These are phyloP conservation scores for Vulpes lagopus DNA, from an alignment of 2,113 vertebrate species.

Conservation along the genomic window DNA sequence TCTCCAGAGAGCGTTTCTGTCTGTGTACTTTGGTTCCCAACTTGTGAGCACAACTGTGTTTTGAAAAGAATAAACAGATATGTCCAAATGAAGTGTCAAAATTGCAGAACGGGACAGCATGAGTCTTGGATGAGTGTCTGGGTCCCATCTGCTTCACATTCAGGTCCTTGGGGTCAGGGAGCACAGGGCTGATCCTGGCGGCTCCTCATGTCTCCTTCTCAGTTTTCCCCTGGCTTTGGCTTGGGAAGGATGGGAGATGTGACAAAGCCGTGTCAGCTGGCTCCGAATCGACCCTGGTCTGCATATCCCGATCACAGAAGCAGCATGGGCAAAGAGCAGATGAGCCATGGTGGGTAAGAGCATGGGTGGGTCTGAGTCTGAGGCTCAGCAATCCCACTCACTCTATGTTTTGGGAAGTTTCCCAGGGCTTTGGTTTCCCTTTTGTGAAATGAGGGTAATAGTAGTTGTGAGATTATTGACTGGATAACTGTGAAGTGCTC, in stretches of 20 bases:
- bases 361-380: background rate
- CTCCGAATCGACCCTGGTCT: background rate
- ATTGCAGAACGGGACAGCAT: slow-evolving; percentile 60
- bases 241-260: slow-evolving; percentile 7
- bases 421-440: background rate
- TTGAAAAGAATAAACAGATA: slow-evolving; percentile 77
- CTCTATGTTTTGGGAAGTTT: background rate
- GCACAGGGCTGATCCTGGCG: background rate
- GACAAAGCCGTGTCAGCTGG: background rate
- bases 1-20: slow-evolving; percentile 61
- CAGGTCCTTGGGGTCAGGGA: slow-evolving; percentile 59
- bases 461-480: background rate
- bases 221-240: background rate
- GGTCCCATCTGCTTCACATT: slow-evolving; percentile 76
- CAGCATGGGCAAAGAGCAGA: background rate
- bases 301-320: background rate
- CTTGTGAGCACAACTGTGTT: slow-evolving; percentile 57
- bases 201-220: background rate
- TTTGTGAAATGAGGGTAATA: background rate
- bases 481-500: background rate
- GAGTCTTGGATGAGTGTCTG: slow-evolving; percentile 72
- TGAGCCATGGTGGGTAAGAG: background rate
- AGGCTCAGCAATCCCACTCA: background rate
- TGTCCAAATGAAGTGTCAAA: slow-evolving; percentile 78
- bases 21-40: slow-evolving; percentile 50